Evolutionary conservation across 2,888 invertebrate genomes (phyloP).

Genomic region (Drosophila falleni): DNA sequence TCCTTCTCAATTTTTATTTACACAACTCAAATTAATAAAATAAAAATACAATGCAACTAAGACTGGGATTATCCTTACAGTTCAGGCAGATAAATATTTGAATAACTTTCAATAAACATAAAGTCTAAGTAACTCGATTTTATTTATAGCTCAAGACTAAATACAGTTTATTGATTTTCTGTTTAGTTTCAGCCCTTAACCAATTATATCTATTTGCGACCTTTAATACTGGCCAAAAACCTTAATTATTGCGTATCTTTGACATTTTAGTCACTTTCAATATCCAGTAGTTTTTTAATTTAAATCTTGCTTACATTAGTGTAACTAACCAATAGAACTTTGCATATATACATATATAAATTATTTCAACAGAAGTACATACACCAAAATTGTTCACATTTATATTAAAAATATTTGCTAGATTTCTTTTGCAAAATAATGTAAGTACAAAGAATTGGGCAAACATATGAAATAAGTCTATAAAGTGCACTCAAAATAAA

Average conservation of each 20-base stretch:
- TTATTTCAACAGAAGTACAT: neutral
- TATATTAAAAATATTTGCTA: neutral
- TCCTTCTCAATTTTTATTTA: constrained; percentile 35
- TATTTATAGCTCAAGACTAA: too few relatives aligned
- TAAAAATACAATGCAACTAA: too few relatives aligned
- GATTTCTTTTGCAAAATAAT: neutral
- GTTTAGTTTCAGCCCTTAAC: neutral
- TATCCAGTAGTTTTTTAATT: neutral
- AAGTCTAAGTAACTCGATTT: too few relatives aligned
- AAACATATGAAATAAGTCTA: constrained; percentile 29
- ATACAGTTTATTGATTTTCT: neutral
- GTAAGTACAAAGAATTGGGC: neutral
- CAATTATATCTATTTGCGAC: neutral
- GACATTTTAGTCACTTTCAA: too few relatives aligned
- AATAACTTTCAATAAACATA: neutral
- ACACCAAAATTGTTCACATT: neutral
- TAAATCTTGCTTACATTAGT: neutral
- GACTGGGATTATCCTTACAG: too few relatives aligned
- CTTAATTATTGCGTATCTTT: neutral
- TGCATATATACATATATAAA: neutral
- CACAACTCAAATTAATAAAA: neutral
- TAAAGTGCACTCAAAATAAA: constrained; percentile 13
- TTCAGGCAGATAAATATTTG: neutral
- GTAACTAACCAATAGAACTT: neutral
- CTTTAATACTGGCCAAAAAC: neutral